A percentile compares a stretch with the other conserved stretches of the same genome.
Evolutionary conservation across 1,140 invertebrate species (phyloP).

Genomic region (Leptinotarsa undecemlineata): DNA sequence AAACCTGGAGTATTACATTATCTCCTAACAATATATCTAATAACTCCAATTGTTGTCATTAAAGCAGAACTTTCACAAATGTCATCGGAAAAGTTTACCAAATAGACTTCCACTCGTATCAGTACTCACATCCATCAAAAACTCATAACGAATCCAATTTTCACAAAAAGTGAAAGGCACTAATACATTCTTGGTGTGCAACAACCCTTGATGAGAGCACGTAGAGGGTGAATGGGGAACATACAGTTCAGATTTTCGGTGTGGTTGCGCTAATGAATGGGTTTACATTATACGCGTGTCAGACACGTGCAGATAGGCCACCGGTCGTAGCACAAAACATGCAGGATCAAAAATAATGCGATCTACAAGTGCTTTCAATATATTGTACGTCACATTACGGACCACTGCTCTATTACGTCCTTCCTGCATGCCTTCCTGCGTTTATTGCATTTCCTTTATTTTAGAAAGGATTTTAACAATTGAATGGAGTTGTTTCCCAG

Average conservation of each 20-base stretch:
- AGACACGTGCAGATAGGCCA: slow-evolving; percentile 47
- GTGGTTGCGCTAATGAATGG: slow-evolving; percentile 43
- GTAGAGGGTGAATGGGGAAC: slow-evolving; percentile 32
- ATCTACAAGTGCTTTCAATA: slow-evolving; percentile 48
- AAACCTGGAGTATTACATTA: too few species aligned
- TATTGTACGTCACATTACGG: slow-evolving; percentile 36
- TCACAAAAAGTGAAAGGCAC: slow-evolving; percentile 31
- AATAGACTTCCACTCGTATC: slow-evolving; percentile 21
- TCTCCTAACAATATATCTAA: too few species aligned
- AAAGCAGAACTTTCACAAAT: too few species aligned
- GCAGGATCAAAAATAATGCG: slow-evolving; percentile 51
- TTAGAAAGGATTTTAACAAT: slow-evolving; percentile 27
- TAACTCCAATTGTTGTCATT: too few species aligned
- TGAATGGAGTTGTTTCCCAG: slow-evolving; percentile 31
- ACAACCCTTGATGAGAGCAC: slow-evolving; percentile 31
- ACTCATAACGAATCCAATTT: slow-evolving; percentile 45
- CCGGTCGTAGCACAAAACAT: slow-evolving; percentile 46
- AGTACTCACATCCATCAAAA: slow-evolving; percentile 31
- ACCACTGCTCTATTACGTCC: slow-evolving; percentile 29
- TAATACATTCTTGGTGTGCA: slow-evolving; percentile 31
- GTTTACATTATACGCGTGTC: slow-evolving; percentile 45
- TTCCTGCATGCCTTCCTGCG: slow-evolving; percentile 26
- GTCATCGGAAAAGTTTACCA: neutral
- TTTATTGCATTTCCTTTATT: slow-evolving; percentile 9
- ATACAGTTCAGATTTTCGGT: slow-evolving; percentile 49